A percentile compares a stretch with the other conserved stretches of the same genome.
Evolutionary conservation across 2,797 vertebrate genomes (phyloP).

Genomic region (Cottoperca gobio): DNA sequence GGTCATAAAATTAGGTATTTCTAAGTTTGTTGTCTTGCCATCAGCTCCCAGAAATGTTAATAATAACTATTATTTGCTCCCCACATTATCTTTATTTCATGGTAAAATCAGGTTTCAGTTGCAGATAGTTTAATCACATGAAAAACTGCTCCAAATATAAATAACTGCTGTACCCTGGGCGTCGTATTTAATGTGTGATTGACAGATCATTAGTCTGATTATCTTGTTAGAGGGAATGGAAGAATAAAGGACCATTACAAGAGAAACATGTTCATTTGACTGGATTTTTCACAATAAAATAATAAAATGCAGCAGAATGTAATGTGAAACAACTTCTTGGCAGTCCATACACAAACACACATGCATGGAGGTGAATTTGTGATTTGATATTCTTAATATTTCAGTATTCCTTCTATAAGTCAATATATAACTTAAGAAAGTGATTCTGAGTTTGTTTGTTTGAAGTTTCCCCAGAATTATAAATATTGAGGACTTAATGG

Average conservation of each 20-base stretch:
- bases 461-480: not conserved
- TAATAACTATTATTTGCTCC: not conserved
- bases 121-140: slow-evolving; percentile 22
- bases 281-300: not conserved
- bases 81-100: not conserved
- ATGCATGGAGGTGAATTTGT: not conserved
- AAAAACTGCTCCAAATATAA: slow-evolving; percentile 13
- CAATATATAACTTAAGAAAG: not conserved
- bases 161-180: not conserved
- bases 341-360: not conserved
- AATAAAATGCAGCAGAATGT: too few species aligned
- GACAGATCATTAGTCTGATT: slow-evolving; percentile 20
- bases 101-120: slow-evolving; percentile 5
- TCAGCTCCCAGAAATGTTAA: not conserved
- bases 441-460: not conserved
- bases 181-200: slow-evolving; percentile 25
- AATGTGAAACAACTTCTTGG: not conserved
- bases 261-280: not conserved
- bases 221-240: not conserved
- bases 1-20: not conserved
- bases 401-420: not conserved
- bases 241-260: not conserved
- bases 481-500: not conserved
- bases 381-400: not conserved
- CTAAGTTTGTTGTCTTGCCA: not conserved